These are phyloP conservation scores for Montifringilla adamsi DNA, from an alignment of 2,113 vertebrate genomes.

Conservation along the genomic window DNA sequence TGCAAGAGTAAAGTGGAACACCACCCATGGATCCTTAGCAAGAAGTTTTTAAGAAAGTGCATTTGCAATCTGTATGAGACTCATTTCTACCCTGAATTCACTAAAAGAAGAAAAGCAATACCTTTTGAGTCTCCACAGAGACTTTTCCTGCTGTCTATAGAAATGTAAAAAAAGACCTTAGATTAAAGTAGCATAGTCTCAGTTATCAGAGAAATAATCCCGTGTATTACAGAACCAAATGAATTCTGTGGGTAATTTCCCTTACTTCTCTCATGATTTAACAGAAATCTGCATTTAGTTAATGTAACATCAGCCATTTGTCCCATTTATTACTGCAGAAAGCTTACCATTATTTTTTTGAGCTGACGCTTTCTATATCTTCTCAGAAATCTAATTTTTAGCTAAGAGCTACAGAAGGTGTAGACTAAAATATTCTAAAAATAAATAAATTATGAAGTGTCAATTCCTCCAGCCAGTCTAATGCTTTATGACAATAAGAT, in stretches of 20 bases:
- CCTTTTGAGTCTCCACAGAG: not conserved
- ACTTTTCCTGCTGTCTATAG: not conserved
- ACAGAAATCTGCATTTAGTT: not conserved
- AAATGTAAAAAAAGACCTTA: not conserved
- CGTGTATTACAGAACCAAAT: not conserved
- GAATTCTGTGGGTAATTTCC: not conserved
- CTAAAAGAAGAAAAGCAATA: not conserved
- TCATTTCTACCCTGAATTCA: not conserved
- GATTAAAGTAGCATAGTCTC: not conserved
- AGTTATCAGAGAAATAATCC: not conserved
- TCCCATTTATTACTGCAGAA: not conserved
- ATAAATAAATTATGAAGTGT: not conserved
- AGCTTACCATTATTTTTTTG: not conserved
- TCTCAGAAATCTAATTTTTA: conserved; percentile 12
- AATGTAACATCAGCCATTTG: not conserved
- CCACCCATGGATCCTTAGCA: too few relatives aligned
- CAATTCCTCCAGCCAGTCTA: not conserved
- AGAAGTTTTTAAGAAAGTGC: not conserved
- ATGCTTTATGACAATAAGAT: not conserved
- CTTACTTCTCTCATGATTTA: not conserved
- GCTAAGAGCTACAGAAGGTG: not conserved
- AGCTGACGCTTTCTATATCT: not conserved
- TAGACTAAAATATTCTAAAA: not conserved
- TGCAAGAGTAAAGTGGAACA: not conserved
- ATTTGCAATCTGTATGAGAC: not conserved